Evolutionary conservation across 35 echinoderm and acorn worm species (phyloP).

Genomic region (Apostichopus californicus): DNA sequence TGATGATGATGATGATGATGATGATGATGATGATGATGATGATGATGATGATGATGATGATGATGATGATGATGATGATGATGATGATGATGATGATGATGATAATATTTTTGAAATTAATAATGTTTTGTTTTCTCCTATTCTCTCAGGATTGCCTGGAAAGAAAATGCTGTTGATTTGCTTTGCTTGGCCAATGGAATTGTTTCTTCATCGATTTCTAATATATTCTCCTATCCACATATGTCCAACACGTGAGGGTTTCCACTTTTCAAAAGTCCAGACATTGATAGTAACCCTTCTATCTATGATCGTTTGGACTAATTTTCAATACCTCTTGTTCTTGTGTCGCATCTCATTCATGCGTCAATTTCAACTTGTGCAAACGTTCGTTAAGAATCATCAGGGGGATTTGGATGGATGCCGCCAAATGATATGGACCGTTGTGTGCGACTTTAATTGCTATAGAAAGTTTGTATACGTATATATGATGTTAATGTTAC

Average conservation of each 20-base stretch:
- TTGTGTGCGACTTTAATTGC: conserved; percentile 21
- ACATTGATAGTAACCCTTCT: neutral
- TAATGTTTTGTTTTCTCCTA: too few relatives aligned
- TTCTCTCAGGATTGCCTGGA: conserved; percentile 10
- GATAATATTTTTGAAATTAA: too few relatives aligned
- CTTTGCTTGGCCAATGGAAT: neutral
- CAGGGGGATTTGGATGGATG: conserved; percentile 4
- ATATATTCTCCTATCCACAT: neutral
- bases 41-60: too few relatives aligned
- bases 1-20: too few relatives aligned
- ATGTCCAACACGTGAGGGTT: neutral
- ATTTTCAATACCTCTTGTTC: neutral
- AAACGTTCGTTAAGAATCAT: neutral
- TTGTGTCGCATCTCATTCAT: conserved; percentile 9
- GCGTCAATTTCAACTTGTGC: neutral
- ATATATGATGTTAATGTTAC: conserved; percentile 17
- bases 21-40: too few relatives aligned
- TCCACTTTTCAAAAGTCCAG: neutral
- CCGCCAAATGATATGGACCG: conserved; percentile 34
- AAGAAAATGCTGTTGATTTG: neutral
- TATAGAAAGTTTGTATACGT: conserved; percentile 16
- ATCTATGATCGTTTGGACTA: conserved; percentile 4
- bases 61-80: too few relatives aligned
- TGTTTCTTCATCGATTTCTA: neutral
- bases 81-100: too few relatives aligned